Conservation (phyloP, 2,888 invertebrate genomes). For the Trissoscelio sp. region DNA sequence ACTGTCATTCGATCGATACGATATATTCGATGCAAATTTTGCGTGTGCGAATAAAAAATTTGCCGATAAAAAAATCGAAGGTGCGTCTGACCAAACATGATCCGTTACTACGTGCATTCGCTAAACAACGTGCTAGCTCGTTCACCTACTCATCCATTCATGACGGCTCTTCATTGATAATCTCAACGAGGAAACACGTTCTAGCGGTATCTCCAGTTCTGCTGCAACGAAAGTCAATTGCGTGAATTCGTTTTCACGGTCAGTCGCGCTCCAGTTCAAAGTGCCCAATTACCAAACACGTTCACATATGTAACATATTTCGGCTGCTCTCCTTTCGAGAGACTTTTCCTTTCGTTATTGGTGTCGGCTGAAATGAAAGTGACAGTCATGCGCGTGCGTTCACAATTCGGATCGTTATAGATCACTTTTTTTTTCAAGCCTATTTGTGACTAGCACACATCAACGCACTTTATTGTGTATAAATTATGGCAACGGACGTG, state of each 20-base stretch:
- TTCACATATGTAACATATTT: conserved; percentile 3
- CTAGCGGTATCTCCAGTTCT: conserved; percentile 20
- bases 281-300: not conserved
- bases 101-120: conserved; percentile 49
- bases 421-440: conserved; percentile 31
- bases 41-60: not conserved
- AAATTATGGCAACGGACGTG: conserved; percentile 24
- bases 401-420: conserved; percentile 25
- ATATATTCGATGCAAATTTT: conserved; percentile 38
- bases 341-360: conserved; percentile 54
- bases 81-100: conserved; percentile 50
- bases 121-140: conserved; percentile 21
- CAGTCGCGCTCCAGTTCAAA: conserved; percentile 25
- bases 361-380: conserved; percentile 52
- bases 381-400: conserved; percentile 27
- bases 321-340: conserved; percentile 34
- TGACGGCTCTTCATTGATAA: conserved; percentile 67
- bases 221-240: conserved; percentile 43
- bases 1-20: too few species aligned
- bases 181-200: conserved; percentile 51
- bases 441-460: conserved; percentile 13
- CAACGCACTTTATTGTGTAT: conserved; percentile 6
- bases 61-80: conserved; percentile 14
- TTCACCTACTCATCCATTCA: conserved; percentile 67
- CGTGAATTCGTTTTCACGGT: conserved; percentile 51